Conservation (phyloP, 2,888 invertebrate species). For the Cheilosia vulpina region DNA sequence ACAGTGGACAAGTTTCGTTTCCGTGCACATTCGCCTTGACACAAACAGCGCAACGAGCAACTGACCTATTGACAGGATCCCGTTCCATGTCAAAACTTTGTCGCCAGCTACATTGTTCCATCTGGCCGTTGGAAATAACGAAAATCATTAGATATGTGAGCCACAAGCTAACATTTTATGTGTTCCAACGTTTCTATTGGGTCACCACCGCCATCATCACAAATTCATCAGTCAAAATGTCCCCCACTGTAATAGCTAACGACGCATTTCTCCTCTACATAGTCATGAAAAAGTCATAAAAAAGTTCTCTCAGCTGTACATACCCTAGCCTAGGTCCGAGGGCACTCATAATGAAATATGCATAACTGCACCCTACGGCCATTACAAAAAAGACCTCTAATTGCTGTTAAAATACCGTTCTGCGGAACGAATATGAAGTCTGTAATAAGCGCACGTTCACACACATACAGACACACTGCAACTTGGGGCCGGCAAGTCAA, state of each 20-base stretch:
- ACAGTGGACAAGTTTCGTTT: too few relatives aligned
- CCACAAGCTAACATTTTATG: slow-evolving; percentile 20
- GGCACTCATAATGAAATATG: slow-evolving; percentile 67
- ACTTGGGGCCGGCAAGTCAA: slow-evolving; percentile 10
- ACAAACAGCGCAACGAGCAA: too few relatives aligned
- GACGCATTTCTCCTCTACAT: slow-evolving; percentile 4
- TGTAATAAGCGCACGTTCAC: slow-evolving; percentile 69
- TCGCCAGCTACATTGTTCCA: background rate
- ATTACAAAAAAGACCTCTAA: slow-evolving; percentile 68
- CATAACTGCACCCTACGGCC: slow-evolving; percentile 69
- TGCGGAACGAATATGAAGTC: slow-evolving; percentile 68
- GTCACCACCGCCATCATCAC: slow-evolving; percentile 24
- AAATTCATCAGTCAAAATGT: slow-evolving; percentile 39
- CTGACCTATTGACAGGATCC: too few relatives aligned
- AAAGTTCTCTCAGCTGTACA: slow-evolving; percentile 1
- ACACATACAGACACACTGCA: slow-evolving; percentile 24
- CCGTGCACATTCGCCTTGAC: too few relatives aligned
- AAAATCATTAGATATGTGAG: background rate
- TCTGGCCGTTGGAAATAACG: background rate
- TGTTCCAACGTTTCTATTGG: slow-evolving; percentile 27
- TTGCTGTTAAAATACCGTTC: slow-evolving; percentile 74
- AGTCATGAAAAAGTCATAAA: slow-evolving; percentile 40
- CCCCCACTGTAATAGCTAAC: background rate
- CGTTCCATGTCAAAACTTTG: too few relatives aligned
- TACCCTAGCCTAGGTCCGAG: slow-evolving; percentile 12